These are phyloP conservation scores for Ctena decussata DNA, from an alignment of 2,888 invertebrate species.

Conservation along the genomic window DNA sequence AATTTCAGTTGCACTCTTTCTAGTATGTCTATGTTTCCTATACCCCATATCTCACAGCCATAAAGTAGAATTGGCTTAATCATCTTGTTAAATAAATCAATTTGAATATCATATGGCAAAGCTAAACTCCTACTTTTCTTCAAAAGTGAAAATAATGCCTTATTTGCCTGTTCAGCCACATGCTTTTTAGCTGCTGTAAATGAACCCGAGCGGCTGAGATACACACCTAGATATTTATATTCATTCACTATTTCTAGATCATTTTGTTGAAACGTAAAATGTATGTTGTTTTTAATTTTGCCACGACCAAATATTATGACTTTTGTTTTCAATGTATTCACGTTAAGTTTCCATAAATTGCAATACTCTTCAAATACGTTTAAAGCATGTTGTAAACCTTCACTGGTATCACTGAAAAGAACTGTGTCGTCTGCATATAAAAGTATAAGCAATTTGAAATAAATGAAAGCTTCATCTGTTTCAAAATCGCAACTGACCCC, in stretches of 20 bases:
- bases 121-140: not conserved
- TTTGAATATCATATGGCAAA: too few species aligned
- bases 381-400: not conserved
- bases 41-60: too few species aligned
- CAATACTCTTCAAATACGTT: not conserved
- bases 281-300: not conserved
- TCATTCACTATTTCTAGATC: not conserved
- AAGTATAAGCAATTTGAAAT: not conserved
- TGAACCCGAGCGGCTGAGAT: not conserved
- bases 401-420: not conserved
- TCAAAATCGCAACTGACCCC: not conserved
- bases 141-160: not conserved
- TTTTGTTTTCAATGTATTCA: not conserved
- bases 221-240: not conserved
- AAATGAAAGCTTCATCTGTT: not conserved
- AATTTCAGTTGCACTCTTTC: not conserved
- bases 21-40: too few species aligned
- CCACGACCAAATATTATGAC: not conserved
- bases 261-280: not conserved
- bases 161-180: not conserved
- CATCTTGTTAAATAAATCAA: too few species aligned
- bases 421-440: not conserved
- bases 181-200: not conserved
- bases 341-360: not conserved
- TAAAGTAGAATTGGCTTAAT: too few species aligned